Evolutionary conservation across 2,797 vertebrate species (phyloP), one percentile per base, ranked within the genome.

Genomic region (Smutsia gigantea): DNA sequence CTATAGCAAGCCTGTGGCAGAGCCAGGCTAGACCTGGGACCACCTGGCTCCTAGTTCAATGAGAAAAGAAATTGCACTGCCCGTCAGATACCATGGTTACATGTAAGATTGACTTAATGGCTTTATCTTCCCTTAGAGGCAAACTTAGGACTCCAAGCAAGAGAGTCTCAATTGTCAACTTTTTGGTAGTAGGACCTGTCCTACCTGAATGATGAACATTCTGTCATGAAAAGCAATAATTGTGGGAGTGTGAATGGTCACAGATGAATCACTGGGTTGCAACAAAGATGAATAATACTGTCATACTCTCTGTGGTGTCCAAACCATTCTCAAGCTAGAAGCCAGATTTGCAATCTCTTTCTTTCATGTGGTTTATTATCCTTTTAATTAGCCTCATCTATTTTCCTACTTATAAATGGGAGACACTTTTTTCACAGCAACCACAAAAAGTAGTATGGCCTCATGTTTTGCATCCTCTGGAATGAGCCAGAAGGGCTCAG

Each of bases 181-280:
- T 63, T 61, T 90, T 7, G n/a, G 55, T 75, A 49, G 83, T 34
- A 72, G 72, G 84, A 94, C 90, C 91, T 92, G 77, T 93, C 78
- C 84, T 91, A 71, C 88, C 66, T 77, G 95, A 90, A 55, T 59
- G 78, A 71, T 34, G 17, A 95, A 89, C 4, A 4, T 72, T 85
- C 75, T 64, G n/a, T 72, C 75, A 42, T 4, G 39, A 92, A 92
- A 18, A 87, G 55, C 66, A 90, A 21, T 66, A 17, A 81, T 75
- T 42, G 5, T 13, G 31, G 57, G 59, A 84, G 51, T 75, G 69
- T 75, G 19, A 69, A 69, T 53, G 51, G 55, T 37, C 93, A 46
- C 63, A 68, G 66, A n/a, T 84, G 59, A 95, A 31, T 97, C 97
- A 95, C 3, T 13, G 61, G 21, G 9, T 37, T 87, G 75, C 84